Conservation (phyloP, 2,888 invertebrate genomes). For the Mesochorus sp. region DNA sequence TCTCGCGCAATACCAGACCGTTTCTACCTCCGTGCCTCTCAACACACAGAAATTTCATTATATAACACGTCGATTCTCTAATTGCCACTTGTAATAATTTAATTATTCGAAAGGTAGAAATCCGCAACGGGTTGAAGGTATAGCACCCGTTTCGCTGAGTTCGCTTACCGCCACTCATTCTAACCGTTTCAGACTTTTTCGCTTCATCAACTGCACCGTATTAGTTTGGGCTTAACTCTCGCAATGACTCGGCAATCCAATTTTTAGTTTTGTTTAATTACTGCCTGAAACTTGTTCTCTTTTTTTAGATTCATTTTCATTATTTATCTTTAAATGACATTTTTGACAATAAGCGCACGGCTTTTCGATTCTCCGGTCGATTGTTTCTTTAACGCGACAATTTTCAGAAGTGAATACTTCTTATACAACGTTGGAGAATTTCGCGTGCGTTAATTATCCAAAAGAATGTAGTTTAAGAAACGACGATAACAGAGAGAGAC, state of each 20-base stretch:
- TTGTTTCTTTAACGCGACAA: too few species aligned
- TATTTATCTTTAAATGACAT: background rate
- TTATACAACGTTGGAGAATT: too few species aligned
- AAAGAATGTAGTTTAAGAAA: too few species aligned
- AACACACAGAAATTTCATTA: constrained; percentile 48
- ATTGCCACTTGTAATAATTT: constrained; percentile 60
- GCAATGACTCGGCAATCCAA: background rate
- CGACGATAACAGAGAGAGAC: too few species aligned
- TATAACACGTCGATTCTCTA: constrained; percentile 58
- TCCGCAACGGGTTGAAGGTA: too few species aligned
- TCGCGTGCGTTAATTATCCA: too few species aligned
- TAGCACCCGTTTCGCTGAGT: background rate
- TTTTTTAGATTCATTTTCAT: background rate
- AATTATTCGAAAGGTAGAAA: constrained; percentile 12
- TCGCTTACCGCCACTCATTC: background rate
- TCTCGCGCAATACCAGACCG: background rate
- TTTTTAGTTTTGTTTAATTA: background rate
- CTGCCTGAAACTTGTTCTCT: too few species aligned
- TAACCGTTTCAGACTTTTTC: background rate
- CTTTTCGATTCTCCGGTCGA: too few species aligned
- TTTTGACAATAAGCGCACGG: too few species aligned
- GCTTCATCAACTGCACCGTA: background rate
- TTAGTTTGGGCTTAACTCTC: background rate
- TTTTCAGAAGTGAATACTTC: too few species aligned
- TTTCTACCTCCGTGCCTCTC: constrained; percentile 34